A percentile compares a stretch with the other conserved stretches of the same genome.
Evolutionary conservation across 1,140 invertebrate species (phyloP).

Genomic region (Platorchestia sp.): DNA sequence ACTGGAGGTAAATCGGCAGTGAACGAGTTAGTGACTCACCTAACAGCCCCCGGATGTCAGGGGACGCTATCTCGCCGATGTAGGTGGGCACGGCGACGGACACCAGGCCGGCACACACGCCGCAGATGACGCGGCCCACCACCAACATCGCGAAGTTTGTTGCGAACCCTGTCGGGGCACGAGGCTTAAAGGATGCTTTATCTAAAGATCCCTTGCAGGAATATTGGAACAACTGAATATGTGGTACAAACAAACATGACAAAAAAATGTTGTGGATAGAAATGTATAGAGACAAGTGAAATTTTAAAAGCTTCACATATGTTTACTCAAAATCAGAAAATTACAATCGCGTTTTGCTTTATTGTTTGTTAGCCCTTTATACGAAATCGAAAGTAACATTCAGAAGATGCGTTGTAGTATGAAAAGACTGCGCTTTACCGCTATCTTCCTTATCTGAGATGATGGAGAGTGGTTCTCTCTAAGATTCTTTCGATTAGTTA

Average conservation of each 20-base stretch:
- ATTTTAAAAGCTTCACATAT: too few relatives aligned
- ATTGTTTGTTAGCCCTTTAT: background rate
- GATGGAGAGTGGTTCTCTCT: background rate
- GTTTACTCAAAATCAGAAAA: too few relatives aligned
- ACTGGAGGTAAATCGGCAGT: too few relatives aligned
- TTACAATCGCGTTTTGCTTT: too few relatives aligned
- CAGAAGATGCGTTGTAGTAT: background rate
- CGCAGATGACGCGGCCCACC: conserved; percentile 69
- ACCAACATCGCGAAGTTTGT: conserved; percentile 70
- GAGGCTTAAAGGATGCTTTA: too few relatives aligned
- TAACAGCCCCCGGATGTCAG: conserved; percentile 82
- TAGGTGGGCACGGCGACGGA: conserved; percentile 83
- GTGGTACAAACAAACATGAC: too few relatives aligned
- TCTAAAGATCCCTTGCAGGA: too few relatives aligned
- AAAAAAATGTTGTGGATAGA: too few relatives aligned
- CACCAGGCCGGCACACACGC: conserved; percentile 80
- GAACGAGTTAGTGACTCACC: conserved; percentile 75
- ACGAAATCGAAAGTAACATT: background rate
- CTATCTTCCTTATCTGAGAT: background rate
- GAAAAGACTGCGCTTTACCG: background rate
- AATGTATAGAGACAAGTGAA: too few relatives aligned
- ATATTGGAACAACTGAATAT: too few relatives aligned
- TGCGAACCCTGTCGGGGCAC: conserved; percentile 70
- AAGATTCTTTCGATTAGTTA: background rate
- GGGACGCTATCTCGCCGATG: conserved; percentile 85